These are phyloP conservation scores for Empidonax traillii DNA, from an alignment of 2,113 vertebrate species.

Conservation along the genomic window DNA sequence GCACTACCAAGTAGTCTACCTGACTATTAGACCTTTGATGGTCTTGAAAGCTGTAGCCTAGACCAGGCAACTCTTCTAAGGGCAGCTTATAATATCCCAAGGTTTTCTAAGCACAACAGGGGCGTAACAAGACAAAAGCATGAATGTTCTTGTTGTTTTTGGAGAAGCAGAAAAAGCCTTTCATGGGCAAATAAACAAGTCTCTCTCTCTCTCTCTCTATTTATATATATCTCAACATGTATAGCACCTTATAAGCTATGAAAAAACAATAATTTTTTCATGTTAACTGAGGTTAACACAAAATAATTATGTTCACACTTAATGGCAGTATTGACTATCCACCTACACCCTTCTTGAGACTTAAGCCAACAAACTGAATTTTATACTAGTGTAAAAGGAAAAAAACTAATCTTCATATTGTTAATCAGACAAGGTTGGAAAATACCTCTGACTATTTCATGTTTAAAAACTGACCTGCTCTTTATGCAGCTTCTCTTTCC, in stretches of 20 bases:
- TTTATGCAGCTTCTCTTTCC: background rate
- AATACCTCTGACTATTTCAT: background rate
- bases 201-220: background rate
- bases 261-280: background rate
- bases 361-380: background rate
- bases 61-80: conserved; percentile 1
- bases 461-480: background rate
- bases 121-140: background rate
- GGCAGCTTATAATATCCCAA: background rate
- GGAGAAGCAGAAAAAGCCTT: background rate
- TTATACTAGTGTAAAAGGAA: background rate
- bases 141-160: background rate
- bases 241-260: background rate
- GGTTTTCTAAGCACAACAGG: background rate
- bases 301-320: background rate
- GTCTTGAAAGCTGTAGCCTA: conserved; percentile 33
- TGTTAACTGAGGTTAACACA: background rate
- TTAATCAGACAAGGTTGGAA: background rate
- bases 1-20: conserved; percentile 64
- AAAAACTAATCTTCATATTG: background rate
- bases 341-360: background rate
- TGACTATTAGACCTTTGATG: conserved; percentile 69
- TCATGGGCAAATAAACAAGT: background rate
- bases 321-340: background rate
- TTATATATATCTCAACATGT: background rate